phyloP scores from a whole-genome alignment of 2,888 invertebrate species.

The Pollenia labialis region DNA sequence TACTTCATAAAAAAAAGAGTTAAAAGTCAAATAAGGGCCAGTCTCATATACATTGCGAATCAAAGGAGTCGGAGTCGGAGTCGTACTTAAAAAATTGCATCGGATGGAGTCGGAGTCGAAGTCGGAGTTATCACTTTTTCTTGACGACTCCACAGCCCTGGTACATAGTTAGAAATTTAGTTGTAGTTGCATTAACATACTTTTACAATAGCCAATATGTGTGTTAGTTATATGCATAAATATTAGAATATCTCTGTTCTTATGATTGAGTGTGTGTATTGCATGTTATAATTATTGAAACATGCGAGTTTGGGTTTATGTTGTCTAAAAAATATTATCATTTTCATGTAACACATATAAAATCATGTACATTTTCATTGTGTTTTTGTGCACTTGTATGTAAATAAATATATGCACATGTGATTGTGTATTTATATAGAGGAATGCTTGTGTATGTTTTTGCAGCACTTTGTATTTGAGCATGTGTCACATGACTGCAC shows the following conservation, averaged over 20 bases:
- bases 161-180: too few relatives aligned
- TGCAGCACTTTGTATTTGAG: constrained; percentile 59
- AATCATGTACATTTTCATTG: constrained; percentile 15
- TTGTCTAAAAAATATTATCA: constrained; percentile 59
- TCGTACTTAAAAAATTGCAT: too few relatives aligned
- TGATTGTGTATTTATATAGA: constrained; percentile 1
- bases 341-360: constrained; percentile 57
- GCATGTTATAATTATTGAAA: constrained; percentile 52
- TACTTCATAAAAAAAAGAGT: too few relatives aligned
- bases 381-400: neutral
- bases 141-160: too few relatives aligned
- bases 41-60: too few relatives aligned
- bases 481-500: constrained; percentile 70
- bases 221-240: constrained; percentile 15
- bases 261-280: constrained; percentile 3
- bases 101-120: too few relatives aligned
- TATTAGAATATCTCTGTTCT: constrained; percentile 12
- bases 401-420: neutral
- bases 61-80: too few relatives aligned
- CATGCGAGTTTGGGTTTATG: constrained; percentile 46
- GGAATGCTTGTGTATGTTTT: constrained; percentile 8
- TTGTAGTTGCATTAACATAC: neutral
- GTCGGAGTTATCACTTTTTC: too few relatives aligned
- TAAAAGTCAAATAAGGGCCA: too few relatives aligned
- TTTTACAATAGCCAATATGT: constrained; percentile 21